Conservation (phyloP, 1,140 invertebrate species). For the Pinna nobilis region DNA sequence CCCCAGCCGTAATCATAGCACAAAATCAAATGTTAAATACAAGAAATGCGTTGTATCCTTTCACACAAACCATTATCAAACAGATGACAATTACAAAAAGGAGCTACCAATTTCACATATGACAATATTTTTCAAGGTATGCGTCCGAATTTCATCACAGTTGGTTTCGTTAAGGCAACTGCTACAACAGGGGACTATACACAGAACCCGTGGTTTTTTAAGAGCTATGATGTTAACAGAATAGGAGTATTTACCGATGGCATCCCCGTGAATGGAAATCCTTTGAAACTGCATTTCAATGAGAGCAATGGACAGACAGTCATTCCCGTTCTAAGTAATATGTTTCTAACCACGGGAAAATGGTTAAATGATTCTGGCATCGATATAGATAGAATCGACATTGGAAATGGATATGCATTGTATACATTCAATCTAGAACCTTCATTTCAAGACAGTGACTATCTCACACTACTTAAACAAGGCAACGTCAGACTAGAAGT, state of each 20-base stretch:
- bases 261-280: conserved; percentile 28
- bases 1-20: conserved; percentile 23
- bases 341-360: conserved; percentile 38
- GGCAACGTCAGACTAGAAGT: conserved; percentile 41
- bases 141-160: conserved; percentile 34
- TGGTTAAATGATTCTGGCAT: conserved; percentile 35
- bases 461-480: conserved; percentile 27
- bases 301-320: not conserved
- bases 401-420: conserved; percentile 24
- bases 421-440: conserved; percentile 39
- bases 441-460: conserved; percentile 27
- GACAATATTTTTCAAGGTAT: conserved; percentile 35
- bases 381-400: conserved; percentile 22
- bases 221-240: conserved; percentile 24
- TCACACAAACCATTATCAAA: conserved; percentile 14
- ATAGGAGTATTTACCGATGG: conserved; percentile 26
- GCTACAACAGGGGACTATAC: conserved; percentile 21
- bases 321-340: conserved; percentile 4
- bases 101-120: conserved; percentile 17
- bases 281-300: conserved; percentile 19
- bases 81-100: conserved; percentile 18
- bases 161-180: conserved; percentile 31
- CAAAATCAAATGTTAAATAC: conserved; percentile 23
- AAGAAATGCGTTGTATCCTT: conserved; percentile 33
- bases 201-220: conserved; percentile 34